phyloP scores from a whole-genome alignment of 2,797 vertebrate species.

The Percopsis omiscomaycus region DNA sequence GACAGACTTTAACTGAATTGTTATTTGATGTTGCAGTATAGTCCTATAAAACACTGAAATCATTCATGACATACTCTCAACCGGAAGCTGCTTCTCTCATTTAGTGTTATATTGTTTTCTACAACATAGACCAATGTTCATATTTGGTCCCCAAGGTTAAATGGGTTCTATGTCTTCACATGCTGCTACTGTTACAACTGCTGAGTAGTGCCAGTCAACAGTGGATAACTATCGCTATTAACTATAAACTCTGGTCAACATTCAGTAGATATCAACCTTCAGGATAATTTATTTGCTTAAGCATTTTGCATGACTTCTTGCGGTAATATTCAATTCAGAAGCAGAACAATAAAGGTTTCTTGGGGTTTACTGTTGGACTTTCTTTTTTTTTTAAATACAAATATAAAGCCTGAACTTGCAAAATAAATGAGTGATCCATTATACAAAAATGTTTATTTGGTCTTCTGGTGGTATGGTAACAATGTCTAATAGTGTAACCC shows the following conservation, averaged over 20 bases:
- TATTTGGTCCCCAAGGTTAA: neutral
- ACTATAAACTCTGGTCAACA: slow-evolving; percentile 4
- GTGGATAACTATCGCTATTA: neutral
- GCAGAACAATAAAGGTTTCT: slow-evolving; percentile 54
- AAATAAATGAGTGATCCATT: neutral
- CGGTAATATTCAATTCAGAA: slow-evolving; percentile 47
- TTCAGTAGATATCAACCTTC: slow-evolving; percentile 26
- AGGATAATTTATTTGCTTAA: slow-evolving; percentile 38
- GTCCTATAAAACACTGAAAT: slow-evolving; percentile 20
- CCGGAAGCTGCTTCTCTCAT: slow-evolving; percentile 16
- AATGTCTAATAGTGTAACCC: neutral
- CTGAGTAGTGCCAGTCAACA: slow-evolving; percentile 1
- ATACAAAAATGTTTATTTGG: neutral
- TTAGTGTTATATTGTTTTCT: slow-evolving; percentile 5
- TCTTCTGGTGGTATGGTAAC: neutral
- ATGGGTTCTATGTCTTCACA: neutral
- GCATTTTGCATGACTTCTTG: slow-evolving; percentile 51
- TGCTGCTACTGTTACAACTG: neutral
- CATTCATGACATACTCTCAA: slow-evolving; percentile 9
- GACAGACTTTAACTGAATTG: slow-evolving; percentile 9
- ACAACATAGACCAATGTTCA: slow-evolving; percentile 31
- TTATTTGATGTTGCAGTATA: slow-evolving; percentile 17
- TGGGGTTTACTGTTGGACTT: slow-evolving; percentile 33
- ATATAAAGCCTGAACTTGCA: neutral
- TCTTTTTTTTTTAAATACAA: neutral